Percentiles rank a stretch among this genome's conserved stretches.
Conservation (phyloP, 2,113 vertebrate genomes). For the Sturnus vulgaris region DNA sequence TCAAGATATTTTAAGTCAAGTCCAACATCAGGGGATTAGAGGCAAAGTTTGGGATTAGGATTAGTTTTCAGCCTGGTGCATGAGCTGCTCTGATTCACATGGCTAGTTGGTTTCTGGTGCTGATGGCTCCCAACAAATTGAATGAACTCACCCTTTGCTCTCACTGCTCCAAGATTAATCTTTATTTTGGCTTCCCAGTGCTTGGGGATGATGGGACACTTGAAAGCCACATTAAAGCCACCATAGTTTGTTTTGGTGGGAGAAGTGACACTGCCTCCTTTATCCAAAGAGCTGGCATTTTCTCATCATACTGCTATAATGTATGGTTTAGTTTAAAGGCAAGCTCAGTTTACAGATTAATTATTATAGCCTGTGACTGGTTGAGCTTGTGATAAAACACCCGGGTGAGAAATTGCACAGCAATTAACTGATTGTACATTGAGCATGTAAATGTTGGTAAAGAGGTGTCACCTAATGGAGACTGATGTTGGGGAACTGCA, state of each 20-base stretch:
- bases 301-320: not conserved
- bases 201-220: not conserved
- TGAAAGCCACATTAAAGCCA: not conserved
- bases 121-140: not conserved
- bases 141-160: not conserved
- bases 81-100: not conserved
- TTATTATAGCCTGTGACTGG: conserved; percentile 2
- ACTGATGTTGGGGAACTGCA: not conserved
- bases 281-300: not conserved
- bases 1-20: not conserved
- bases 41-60: not conserved
- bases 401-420: not conserved
- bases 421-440: not conserved
- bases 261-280: not conserved
- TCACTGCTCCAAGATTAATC: not conserved
- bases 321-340: conserved; percentile 15
- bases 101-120: not conserved
- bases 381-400: conserved; percentile 18
- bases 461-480: conserved; percentile 22
- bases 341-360: conserved; percentile 40
- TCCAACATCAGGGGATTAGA: not conserved
- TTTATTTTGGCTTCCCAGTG: not conserved
- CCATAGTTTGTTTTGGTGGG: not conserved
- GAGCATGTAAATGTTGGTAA: not conserved
- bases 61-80: not conserved